Base-by-base conservation (phyloP, 2,113 vertebrate genomes). In the Eolophus roseicapilla region DNA sequence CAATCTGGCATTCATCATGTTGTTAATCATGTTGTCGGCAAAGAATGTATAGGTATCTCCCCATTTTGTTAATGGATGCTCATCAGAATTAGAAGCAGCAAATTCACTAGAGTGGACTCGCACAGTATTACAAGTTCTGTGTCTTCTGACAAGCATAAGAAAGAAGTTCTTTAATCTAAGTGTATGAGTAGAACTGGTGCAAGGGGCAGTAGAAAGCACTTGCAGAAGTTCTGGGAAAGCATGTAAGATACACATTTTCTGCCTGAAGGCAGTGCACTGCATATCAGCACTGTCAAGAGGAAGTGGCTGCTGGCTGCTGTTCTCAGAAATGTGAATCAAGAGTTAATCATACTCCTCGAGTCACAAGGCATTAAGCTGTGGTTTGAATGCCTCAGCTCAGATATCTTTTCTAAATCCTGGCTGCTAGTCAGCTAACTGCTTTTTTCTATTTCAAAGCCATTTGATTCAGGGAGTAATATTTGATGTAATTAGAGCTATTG, bases 331-430 rank as follows among this genome's bases (percentile, higher is more conserved):
- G 31, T 90, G 93, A 93, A 71, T 68, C 79, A 86, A 69, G 76
- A 86, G 39, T 83, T 92, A 93, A 57, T 94, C 95, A 97, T 31
- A 52, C 27, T 64, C 43, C 27, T 28, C 33, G 87, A 89, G 65
- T 96, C 96, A 96, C 88, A 73, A 94, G 96, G 29, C 65, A 46
- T 49, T 74, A 47, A 55, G 50, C 10, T 91, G 83, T 14, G 57
- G 65, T 91, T 93, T 91, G 28, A 90, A 55, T 35, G 47, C 2
- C 35, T 92, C 65, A 65, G 43, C 50, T 74, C 50, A 59, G 15
- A 76, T 43, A 47, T 27, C n/a, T 76, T 68, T 59, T 57, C 52
- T 83, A 46, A 87, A 84, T 67, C 39, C 31, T n/a, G 41, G 8
- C 17, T 86, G 20, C 21, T 50, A 64, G 57, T 39, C 67, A 75